Conservation (phyloP, 2,113 vertebrate genomes). For the Heterotilapia buettikoferi region DNA sequence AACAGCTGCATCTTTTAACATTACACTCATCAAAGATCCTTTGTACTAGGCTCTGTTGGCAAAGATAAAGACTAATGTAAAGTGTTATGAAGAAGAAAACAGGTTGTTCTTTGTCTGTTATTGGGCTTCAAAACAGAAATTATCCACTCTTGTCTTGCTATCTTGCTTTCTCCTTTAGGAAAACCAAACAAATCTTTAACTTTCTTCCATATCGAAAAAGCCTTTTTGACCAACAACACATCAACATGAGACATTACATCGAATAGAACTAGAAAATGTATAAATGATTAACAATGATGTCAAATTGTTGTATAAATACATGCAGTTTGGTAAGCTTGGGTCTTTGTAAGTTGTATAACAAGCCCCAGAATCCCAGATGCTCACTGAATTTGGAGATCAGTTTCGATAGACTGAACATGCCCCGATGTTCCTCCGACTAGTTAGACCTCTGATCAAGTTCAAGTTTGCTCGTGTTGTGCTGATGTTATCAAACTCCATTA, state of each 20-base stretch:
- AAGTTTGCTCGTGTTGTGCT: neutral
- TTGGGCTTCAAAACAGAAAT: neutral
- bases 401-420: neutral
- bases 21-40: neutral
- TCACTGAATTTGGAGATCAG: neutral
- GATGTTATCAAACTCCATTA: neutral
- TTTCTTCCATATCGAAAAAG: neutral
- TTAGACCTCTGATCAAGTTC: neutral
- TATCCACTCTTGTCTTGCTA: neutral
- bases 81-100: neutral
- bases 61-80: neutral
- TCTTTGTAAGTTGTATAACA: neutral
- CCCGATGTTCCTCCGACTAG: neutral
- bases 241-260: neutral
- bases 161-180: neutral
- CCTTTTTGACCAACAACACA: neutral
- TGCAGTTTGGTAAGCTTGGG: neutral
- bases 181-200: neutral
- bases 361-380: neutral
- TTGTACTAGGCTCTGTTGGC: neutral
- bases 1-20: neutral
- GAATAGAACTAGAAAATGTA: neutral
- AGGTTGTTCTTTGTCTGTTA: neutral
- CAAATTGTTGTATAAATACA: neutral
- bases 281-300: neutral